Conservation (phyloP, 2,113 vertebrate genomes). For the Nipponia nippon region DNA sequence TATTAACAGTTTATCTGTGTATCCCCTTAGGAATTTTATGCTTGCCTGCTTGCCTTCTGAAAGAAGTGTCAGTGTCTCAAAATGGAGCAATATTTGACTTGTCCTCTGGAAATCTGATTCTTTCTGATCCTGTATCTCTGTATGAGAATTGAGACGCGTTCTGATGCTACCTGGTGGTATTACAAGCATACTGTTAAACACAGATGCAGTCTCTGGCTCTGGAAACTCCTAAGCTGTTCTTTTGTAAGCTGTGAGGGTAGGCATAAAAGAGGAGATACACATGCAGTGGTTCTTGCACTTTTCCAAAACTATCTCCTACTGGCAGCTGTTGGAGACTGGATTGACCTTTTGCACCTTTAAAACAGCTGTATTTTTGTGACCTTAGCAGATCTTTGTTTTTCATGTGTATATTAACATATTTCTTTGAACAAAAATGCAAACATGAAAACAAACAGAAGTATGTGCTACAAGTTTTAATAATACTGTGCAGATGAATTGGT, state of each 20-base stretch:
- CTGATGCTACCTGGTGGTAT: neutral
- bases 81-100: neutral
- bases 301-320: neutral
- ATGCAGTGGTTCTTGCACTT: neutral
- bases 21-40: neutral
- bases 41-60: neutral
- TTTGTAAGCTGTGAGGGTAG: neutral
- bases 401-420: neutral
- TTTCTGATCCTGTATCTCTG: neutral
- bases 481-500: neutral
- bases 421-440: neutral
- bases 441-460: neutral
- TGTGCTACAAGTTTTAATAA: neutral
- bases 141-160: neutral
- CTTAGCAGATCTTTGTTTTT: neutral
- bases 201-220: neutral
- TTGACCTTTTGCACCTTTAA: neutral
- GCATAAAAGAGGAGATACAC: neutral
- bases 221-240: neutral
- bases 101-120: neutral
- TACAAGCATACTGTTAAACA: neutral
- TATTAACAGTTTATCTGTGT: neutral
- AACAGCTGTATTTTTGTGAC: neutral
- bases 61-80: neutral
- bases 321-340: neutral